Percentiles rank a stretch among this genome's conserved stretches.
These are phyloP conservation scores for Clitarchus hookeri DNA, from an alignment of 2,888 invertebrate species.

Conservation along the genomic window DNA sequence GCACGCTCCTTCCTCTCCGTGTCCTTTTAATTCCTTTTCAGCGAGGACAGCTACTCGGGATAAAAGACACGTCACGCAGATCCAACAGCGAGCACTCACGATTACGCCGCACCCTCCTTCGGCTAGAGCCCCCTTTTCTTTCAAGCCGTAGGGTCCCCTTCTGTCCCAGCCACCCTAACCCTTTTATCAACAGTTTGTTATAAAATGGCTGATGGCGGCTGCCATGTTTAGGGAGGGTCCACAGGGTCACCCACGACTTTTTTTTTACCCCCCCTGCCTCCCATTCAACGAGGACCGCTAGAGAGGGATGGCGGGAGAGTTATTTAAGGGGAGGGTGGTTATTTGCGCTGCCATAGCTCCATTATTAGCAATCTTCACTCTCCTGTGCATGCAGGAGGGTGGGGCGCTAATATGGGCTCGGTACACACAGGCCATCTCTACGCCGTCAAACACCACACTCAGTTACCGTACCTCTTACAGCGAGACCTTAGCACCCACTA, in stretches of 20 bases:
- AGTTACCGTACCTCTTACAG: too few species aligned
- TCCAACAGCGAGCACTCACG: neutral
- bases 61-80: neutral
- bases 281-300: constrained; percentile 5
- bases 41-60: neutral
- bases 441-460: neutral
- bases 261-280: neutral
- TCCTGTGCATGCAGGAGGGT: constrained; percentile 8
- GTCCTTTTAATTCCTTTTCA: neutral
- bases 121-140: neutral
- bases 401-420: neutral
- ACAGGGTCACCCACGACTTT: constrained; percentile 15
- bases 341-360: constrained; percentile 23
- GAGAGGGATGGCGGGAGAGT: neutral
- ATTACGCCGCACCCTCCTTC: neutral
- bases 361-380: constrained; percentile 25
- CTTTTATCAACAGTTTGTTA: constrained; percentile 14
- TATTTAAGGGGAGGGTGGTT: constrained; percentile 16
- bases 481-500: too few species aligned
- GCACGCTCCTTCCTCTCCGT: neutral
- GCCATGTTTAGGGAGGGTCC: neutral
- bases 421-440: neutral
- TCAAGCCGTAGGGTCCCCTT: neutral
- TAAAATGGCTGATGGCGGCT: constrained; percentile 9
- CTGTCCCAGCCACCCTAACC: constrained; percentile 2